Evolutionary conservation across 2,113 vertebrate genomes (phyloP).

Genomic region (Glaucomys volans): DNA sequence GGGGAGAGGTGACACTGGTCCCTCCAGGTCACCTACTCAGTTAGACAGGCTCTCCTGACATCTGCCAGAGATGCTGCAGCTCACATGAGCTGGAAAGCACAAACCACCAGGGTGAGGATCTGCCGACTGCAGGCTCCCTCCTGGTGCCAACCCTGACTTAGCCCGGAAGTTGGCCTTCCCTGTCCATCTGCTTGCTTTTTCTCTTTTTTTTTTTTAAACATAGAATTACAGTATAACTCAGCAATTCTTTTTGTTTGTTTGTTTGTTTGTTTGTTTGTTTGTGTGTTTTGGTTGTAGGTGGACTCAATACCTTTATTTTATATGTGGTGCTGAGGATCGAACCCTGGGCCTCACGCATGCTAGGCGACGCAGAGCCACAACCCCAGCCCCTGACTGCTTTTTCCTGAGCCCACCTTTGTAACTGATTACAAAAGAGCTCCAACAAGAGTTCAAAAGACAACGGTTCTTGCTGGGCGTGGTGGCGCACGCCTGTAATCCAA

Average conservation of each 20-base stretch:
- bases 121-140: not conserved
- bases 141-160: fast-evolving
- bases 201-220: too few species aligned
- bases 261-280: too few species aligned
- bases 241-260: too few species aligned
- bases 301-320: too few species aligned
- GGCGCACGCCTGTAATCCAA: too few species aligned
- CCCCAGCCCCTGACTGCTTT: not conserved
- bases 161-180: not conserved
- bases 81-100: not conserved
- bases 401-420: not conserved
- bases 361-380: too few species aligned
- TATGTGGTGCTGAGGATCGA: too few species aligned
- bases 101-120: not conserved
- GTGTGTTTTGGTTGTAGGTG: too few species aligned
- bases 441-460: not conserved
- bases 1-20: not conserved
- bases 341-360: too few species aligned
- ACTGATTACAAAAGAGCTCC: not conserved
- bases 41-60: not conserved
- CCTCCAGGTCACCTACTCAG: not conserved
- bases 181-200: too few species aligned
- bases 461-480: too few species aligned
- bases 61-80: not conserved
- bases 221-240: too few species aligned